Conservation (phyloP, 2,113 vertebrate genomes). For the Sander vitreus region DNA sequence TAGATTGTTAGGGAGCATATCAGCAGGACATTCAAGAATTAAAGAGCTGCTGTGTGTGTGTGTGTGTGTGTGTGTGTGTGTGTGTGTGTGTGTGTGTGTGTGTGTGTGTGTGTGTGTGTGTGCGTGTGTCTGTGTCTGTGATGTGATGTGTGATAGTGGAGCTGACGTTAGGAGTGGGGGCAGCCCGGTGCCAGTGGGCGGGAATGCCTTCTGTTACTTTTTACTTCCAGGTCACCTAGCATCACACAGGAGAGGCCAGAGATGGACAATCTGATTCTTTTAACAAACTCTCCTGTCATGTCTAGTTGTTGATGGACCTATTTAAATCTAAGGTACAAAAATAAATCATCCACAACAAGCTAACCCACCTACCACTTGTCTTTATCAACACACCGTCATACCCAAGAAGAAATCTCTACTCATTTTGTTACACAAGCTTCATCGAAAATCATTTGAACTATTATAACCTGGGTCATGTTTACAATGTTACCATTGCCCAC, state of each 20-base stretch:
- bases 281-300: conserved; percentile 28
- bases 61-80: conserved; percentile 35
- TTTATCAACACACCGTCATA: neutral
- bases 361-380: neutral
- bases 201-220: conserved; percentile 80
- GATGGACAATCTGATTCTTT: conserved; percentile 39
- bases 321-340: neutral
- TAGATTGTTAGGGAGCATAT: conserved; percentile 10
- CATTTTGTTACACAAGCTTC: neutral
- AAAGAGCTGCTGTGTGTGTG: conserved; percentile 38
- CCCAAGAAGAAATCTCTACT: neutral
- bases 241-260: conserved; percentile 53
- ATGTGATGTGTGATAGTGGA: conserved; percentile 47
- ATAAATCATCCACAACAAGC: neutral
- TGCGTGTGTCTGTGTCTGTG: conserved; percentile 2
- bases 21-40: conserved; percentile 35
- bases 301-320: conserved; percentile 8
- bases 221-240: conserved; percentile 84
- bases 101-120: conserved; percentile 35
- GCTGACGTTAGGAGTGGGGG: conserved; percentile 54
- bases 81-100: conserved; percentile 35
- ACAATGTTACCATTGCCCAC: neutral
- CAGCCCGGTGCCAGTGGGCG: conserved; percentile 68
- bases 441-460: neutral
- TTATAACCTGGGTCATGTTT: neutral